Base-by-base conservation (phyloP, 2,797 vertebrate species). In the Sebastes minor region DNA sequence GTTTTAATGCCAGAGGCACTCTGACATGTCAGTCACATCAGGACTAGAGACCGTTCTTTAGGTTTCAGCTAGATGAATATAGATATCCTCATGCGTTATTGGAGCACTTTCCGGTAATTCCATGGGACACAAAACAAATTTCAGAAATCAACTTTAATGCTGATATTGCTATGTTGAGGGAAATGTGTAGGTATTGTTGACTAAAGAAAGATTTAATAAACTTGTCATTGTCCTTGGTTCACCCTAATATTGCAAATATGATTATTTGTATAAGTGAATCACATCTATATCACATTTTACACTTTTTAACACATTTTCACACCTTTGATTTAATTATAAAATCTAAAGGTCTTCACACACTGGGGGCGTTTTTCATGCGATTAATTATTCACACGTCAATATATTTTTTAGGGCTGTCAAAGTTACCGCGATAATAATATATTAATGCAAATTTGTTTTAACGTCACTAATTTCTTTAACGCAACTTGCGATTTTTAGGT, bases 11-110 rank as follows among this genome's bases (percentile, higher is more conserved):
- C 83, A 86, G 77, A 87, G 83, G 84, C 86, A 84, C 75, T 94
- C 86, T 88, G 82, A 92, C 83, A 86, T 91, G 94, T 95, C 93
- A 93, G 91, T 94, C 93, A 94, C 89, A 88, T 75, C 49, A 11
- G 35, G 59, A 61, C 57, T 75, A 35, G 74, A 86, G 78, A 85
- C 71, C 42, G 2, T 78, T 91, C 78, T 83, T 60, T 57, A 73
- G 77, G 71, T 84, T 88, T 88, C 88, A 87, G 78, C 66, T 38
- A 1, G 53, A 63, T 66, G 83, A 93, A 91, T 88, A 91, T 83
- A 86, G 69, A 85, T 86, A 77, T 86, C 84, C 78, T 86, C 33
- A 67, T 72, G 78, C 64, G 46, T 87, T 63, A 60, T 55, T 78
- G 64, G 68, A 82, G 55, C 32, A 46, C 61, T 87, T 82, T 73